Base-by-base conservation (phyloP, 2,797 vertebrate species). In the Thunnus albacares region DNA sequence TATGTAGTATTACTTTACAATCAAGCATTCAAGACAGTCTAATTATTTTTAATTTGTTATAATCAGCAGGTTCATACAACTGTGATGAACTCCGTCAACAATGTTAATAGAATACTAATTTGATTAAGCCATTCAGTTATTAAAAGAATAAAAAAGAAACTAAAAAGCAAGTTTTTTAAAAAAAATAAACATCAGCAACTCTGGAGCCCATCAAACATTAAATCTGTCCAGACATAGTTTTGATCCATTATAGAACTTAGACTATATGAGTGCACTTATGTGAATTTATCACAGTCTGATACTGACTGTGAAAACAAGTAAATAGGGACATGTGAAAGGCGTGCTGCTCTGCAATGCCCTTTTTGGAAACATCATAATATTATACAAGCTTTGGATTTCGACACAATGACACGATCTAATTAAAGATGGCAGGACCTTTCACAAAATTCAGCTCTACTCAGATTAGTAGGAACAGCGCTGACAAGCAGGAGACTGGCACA, bases 341-440 rank as follows among this genome's bases (percentile, higher is more conserved):
- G 24, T 52, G 49, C 64, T 77, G 60, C 53, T 72, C 47, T 53
- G 15, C n/a, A 58, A 69, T 60, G 26, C 26, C 26, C 43, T 49
- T 73, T 41, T 15, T 15, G 1, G 1, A 77, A 82, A 77, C 60
- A 79, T 79, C 75, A 87, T 75, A 82, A 80, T 66, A 80, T 71
- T 85, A 61, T 78, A 58, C 35, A 64, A 56, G 71, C 72, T 69
- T 79, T 72, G 22, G n/a, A 70, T 87, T 79, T 59, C 11, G 18
- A 84, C 78, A 82, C 58, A 64, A 78, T 79, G 86, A 81, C 71
- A 90, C 76, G 81, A 80, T 74, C 59, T 82, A 89, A 90, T 92
- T 87, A 81, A 55, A 77, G 43, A 75, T 75, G 72, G 69, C 79
- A 84, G 81, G 75, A 84, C 63, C 72, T 81, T 84, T 83, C 73